Evolutionary conservation across 2,888 invertebrate species (phyloP), one percentile per base, ranked within the genome.

Genomic region (Tubiluchus corallicola): DNA sequence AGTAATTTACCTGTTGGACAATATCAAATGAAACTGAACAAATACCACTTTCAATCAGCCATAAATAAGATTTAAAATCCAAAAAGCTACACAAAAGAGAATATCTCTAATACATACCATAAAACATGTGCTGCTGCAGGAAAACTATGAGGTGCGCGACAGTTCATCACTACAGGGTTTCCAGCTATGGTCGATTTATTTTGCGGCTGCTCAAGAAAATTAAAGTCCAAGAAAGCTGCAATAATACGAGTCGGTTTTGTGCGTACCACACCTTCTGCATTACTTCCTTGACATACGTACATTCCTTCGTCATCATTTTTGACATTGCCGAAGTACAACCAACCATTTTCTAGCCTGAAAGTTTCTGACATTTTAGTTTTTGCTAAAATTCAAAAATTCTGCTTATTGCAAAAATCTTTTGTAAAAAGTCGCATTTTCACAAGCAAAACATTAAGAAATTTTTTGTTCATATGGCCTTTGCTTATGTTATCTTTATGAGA

Each of bases 281-380:
- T 29, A n/a, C n/a, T 29, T 29, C 29, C 29, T 29, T n/a, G 9
- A n/a, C 29, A 29, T 9, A n/a, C n/a, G 29, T 29, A 29, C 9
- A 29, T 29, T n/a, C 29, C 29, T n/a, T 29, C 29, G n/a, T 29
- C 29, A 9, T 29, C 29, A 9, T 29, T n/a, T n/a, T 9, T n/a
- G 9, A 29, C 29, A 9, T n/a, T 9, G n/a, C n/a, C 29, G n/a
- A 29, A 29, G n/a, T 29, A 29, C 29, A 29, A n/a, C 9, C n/a
- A 29, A 29, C 29, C 29, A 29, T 29, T n/a, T 9, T 29, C n/a
- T 29, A 29, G n/a, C 29, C 29, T 29, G 29, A 29, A 29, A 29
- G 9, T 29, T 9, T 9, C 29, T n/a, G n/a, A n/a, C n/a, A n/a
- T n/a, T n/a, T n/a, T n/a, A n/a, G n/a, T n/a, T n/a, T n/a, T n/a